Evolutionary conservation across 1,140 invertebrate species (phyloP), one percentile per base, ranked within the genome.

Genomic region (Hyles euphorbiae): DNA sequence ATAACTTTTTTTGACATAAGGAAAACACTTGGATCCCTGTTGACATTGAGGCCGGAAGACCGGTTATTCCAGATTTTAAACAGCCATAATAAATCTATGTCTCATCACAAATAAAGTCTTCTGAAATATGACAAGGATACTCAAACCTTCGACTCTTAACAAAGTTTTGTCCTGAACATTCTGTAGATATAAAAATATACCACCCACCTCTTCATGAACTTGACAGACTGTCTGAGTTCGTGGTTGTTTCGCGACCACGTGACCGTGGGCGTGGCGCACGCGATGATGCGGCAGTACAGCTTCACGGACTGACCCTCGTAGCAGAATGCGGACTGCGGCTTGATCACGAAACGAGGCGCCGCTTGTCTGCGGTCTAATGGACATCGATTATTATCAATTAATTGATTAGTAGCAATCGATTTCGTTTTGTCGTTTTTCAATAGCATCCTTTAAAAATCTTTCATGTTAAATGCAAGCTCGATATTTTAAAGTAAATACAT

Each of bases 291-390:
- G 84, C 98, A 99, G 74, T 97, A 97, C 91, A 99, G 98, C 79
- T 98, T 98, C 44, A 98, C 97, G 70, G 96, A 97, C 81, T 99
- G 97, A 22, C 98, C 98, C 88, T 99, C 98, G 83, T 96, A 98
- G 59, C 97, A 96, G 89, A 98, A 97, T 60, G 97, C 96, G 66
- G 96, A 98, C 70, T 95, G 94, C 7, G 98, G 98, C 82, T 96
- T 96, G 68, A 99, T 98, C 57, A 99, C 97, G 90, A 99, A 99
- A 81, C 98, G 92, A 11, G 99, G 99, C 45, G 96, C 97, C 32
- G 98, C 98, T 92, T 99, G 98, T 77, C 97, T 92, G 33, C 98
- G 95, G 91, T 99, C 97, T 96, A 78, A 7, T n/a, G 12, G 34
- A 90, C 72, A 53, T 67, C 34, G 33, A 12, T 11, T 6, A 3